These are phyloP conservation scores for Megaceryle torquata DNA, from an alignment of 2,113 vertebrate species.

Conservation along the genomic window DNA sequence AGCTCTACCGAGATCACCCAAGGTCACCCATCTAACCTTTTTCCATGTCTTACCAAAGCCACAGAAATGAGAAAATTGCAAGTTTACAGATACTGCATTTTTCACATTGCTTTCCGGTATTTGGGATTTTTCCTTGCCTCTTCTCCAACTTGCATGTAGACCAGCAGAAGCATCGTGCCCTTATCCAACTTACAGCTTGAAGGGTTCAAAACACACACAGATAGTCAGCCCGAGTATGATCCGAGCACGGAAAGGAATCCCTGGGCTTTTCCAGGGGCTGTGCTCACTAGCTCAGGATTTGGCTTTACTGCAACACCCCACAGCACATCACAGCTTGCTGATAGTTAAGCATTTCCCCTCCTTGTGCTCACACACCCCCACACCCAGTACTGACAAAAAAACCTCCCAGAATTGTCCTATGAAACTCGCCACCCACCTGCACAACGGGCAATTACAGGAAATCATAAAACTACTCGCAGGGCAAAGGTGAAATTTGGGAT, in stretches of 20 bases:
- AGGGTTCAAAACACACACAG: background rate
- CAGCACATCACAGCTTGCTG: accelerated
- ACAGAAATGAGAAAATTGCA: background rate
- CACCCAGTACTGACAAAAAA: background rate
- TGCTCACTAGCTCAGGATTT: background rate
- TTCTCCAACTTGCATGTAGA: accelerated
- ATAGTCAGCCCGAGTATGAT: accelerated
- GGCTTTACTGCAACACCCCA: background rate
- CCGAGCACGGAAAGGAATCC: background rate
- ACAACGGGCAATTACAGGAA: accelerated
- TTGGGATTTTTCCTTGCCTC: background rate
- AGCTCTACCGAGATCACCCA: background rate
- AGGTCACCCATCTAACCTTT: background rate
- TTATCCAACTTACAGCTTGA: background rate
- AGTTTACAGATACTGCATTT: accelerated
- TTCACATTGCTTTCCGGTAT: accelerated
- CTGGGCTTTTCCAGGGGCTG: background rate
- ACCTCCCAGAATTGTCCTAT: background rate
- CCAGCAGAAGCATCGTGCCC: accelerated
- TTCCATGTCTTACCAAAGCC: background rate
- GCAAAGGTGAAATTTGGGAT: background rate
- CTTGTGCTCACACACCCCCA: background rate
- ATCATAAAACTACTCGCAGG: background rate
- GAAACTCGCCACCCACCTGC: accelerated
- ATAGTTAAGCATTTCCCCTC: background rate